Base-by-base conservation (phyloP, 2,888 invertebrate species). In the Caenorhabditis becei region DNA sequence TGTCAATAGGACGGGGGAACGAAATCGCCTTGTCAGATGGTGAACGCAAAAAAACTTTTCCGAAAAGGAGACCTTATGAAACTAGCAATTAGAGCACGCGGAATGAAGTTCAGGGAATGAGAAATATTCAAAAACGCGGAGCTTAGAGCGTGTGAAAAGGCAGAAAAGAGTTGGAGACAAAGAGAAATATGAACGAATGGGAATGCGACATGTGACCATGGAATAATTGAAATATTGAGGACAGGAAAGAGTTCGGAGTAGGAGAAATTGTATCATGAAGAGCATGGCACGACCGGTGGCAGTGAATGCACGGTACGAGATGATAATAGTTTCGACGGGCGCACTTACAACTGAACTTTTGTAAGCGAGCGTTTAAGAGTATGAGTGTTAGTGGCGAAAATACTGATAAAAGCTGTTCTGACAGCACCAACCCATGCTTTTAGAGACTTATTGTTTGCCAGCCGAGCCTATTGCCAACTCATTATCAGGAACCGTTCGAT, bases 291-390 rank as follows among this genome's bases (percentile, higher is more conserved):
- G 74, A 74, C 59, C 75, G 54, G 75, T 75, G 75, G 75, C 66
- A 66, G 75, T 51, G 49, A 75, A 66, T 61, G 75, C 41, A 66
- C 75, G 75, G 75, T 67, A 75, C 75, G 75, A 41, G 66, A 14
- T 7, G 61, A 66, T 75, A 66, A 75, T 75, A 75, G 59, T 75
- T 61, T 75, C 53, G 59, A 61, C 59, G 51, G 58, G 51, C 74
- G 74, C 63, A 72, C 72, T 72, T 62, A 26, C 2, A 74, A 44
- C 66, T 75, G 75, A 75, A 75, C 75, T 75, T 66, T 75, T 75
- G 24, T 44, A 28, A 51, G 28, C n/a, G 47, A 11, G 44, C 26
- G 47, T 28, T 58, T 54, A 11, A 69, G 61, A 32, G 58, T 28
- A n/a, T 2, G 51, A 75, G 32, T 53, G 59, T 18, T 58, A 41